These are phyloP conservation scores for Pachyrhynchus sulphureomaculatus DNA, from an alignment of 1,140 invertebrate genomes.

Conservation along the genomic window DNA sequence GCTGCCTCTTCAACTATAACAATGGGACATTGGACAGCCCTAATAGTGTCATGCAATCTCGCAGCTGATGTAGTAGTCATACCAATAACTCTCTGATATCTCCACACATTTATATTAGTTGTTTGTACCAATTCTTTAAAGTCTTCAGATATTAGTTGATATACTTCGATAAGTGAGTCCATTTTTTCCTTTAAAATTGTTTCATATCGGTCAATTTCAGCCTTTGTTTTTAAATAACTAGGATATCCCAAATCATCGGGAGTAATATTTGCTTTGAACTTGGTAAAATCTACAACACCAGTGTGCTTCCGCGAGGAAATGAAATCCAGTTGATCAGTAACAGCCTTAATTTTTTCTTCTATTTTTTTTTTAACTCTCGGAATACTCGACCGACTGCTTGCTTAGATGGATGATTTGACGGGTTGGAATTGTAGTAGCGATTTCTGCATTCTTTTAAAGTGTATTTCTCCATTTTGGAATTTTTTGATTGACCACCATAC, in stretches of 20 bases:
- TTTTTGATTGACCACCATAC: constrained; percentile 70
- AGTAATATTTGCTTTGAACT: no score
- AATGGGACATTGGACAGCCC: constrained; percentile 59
- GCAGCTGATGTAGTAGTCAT: constrained; percentile 80
- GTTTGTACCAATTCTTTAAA: constrained; percentile 46
- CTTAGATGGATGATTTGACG: no score
- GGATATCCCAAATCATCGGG: no score
- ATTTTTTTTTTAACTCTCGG: no score
- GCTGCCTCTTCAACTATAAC: no score
- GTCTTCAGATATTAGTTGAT: constrained; percentile 42
- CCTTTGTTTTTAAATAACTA: no score
- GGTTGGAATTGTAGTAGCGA: not conserved
- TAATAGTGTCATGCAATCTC: constrained; percentile 59
- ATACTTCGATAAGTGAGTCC: constrained; percentile 44
- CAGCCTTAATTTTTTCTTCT: no score
- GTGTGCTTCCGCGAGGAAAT: no score
- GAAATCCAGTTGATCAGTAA: not conserved
- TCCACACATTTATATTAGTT: constrained; percentile 47
- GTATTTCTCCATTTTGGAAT: constrained; percentile 36
- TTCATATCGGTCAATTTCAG: constrained; percentile 46
- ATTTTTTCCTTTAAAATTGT: constrained; percentile 37
- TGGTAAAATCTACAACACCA: no score
- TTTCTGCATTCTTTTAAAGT: not conserved
- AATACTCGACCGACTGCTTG: no score
- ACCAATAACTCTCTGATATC: constrained; percentile 59